A percentile compares a stretch with the other conserved stretches of the same genome.
phyloP scores from a whole-genome alignment of 2,113 vertebrate species.

The Microtus richardsoni region DNA sequence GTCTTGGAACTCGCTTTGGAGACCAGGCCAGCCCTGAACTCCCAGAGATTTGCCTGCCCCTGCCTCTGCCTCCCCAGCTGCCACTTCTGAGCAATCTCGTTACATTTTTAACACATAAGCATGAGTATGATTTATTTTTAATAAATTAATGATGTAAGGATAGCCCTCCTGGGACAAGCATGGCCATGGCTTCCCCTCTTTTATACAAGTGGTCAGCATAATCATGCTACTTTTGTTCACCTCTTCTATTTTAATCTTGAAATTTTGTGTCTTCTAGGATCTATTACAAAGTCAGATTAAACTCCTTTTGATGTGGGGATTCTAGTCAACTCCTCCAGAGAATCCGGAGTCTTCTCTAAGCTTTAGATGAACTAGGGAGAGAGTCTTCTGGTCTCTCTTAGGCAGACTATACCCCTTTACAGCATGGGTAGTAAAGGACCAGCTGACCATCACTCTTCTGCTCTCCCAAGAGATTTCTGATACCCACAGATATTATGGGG shows the following conservation, averaged over 20 bases:
- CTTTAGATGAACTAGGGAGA: background rate
- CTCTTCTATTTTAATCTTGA: background rate
- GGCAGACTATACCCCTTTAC: background rate
- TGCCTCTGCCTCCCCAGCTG: background rate
- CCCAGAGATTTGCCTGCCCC: background rate
- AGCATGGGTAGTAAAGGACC: background rate
- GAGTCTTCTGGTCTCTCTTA: background rate
- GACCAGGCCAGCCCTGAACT: background rate
- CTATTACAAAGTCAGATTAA: background rate
- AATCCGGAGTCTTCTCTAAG: background rate
- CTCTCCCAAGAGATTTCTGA: background rate
- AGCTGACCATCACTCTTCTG: background rate
- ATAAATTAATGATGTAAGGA: background rate
- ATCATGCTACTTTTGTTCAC: background rate
- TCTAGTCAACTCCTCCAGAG: background rate
- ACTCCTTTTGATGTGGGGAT: background rate
- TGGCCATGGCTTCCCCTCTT: background rate
- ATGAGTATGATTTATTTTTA: background rate
- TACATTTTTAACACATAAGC: background rate
- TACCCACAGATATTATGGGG: background rate
- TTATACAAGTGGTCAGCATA: background rate
- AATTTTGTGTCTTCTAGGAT: background rate
- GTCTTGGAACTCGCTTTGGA: background rate
- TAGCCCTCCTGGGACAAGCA: background rate
- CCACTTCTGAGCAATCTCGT: background rate